Evolutionary conservation across 2,888 invertebrate species (phyloP), one percentile per base, ranked within the genome.

Genomic region (Uropetala carovei): DNA sequence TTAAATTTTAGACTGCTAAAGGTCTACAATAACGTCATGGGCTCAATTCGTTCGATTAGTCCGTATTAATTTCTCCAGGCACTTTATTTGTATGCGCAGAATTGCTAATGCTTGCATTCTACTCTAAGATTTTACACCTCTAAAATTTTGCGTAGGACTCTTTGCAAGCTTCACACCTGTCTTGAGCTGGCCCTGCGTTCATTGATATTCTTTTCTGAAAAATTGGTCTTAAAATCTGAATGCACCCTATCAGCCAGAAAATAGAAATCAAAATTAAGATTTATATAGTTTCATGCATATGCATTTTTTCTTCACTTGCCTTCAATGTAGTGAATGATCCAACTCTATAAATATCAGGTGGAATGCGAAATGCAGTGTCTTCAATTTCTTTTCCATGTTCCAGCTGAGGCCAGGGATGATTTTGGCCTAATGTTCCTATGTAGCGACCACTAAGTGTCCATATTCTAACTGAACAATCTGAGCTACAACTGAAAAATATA

Each of bases 301-400:
- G n/a, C n/a, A 57, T 64, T 16, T 27, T 68, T 11, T 18, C 64
- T 16, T 22, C n/a, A 27, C 68, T 68, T n/a, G n/a, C 98, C 95
- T 97, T 97, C 92, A 98, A 95, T 0, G 98, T 98, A 30, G 97
- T 97, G 92, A 96, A 97, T 94, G 98, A 98, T 93, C 97, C 97
- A 56, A 97, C 96, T 94, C 97, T 96, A 93, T 96, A 95, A 13
- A 98, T 96, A 94, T 98, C 98, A 0, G 97, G 96, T 8, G 98
- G 98, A 93, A 97, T 95, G 68, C 96, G 96, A 93, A 95, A 96
- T 85, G 94, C 94, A 10, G 95, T 95, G n/a, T 95, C 95, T 2
- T 96, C 95, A 60, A 96, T 94, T 43, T 64, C 56, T 43, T 89
- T 43, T 43, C 89, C 64, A 64, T 43, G 68, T 16, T 89, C 89